Evolutionary conservation across 1,140 invertebrate species (phyloP).

Genomic region (Musca vetustissima): DNA sequence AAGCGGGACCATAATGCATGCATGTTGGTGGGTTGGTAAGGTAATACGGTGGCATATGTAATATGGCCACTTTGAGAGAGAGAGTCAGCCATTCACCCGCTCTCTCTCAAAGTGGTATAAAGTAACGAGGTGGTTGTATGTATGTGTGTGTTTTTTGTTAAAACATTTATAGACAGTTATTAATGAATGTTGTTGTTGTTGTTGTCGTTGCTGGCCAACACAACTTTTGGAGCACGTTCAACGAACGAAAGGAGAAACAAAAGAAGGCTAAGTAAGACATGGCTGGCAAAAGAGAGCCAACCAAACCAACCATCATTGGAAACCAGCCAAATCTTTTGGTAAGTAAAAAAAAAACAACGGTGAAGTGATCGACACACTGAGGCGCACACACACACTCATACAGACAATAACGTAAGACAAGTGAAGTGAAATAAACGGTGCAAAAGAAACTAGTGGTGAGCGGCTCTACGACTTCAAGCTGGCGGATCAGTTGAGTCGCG

Average conservation of each 20-base stretch:
- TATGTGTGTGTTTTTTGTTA: no score
- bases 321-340: not conserved
- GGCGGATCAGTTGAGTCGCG: conserved; percentile 14
- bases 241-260: not conserved
- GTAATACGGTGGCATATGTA: no score
- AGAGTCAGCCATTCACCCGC: no score
- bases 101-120: no score
- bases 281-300: not conserved
- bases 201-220: not conserved
- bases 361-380: not conserved
- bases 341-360: conserved; percentile 8
- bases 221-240: not conserved
- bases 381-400: no score
- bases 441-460: conserved; percentile 16
- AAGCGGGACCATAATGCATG: no score
- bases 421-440: conserved; percentile 1
- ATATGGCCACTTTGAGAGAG: no score
- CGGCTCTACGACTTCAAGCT: conserved; percentile 8
- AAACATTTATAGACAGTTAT: no score
- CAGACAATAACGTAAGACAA: not conserved
- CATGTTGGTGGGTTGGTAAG: no score
- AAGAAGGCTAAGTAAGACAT: not conserved
- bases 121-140: no score
- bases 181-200: no score
- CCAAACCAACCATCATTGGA: not conserved